phyloP scores from a whole-genome alignment of 2,797 vertebrate species.

The Echeneis naucrates region DNA sequence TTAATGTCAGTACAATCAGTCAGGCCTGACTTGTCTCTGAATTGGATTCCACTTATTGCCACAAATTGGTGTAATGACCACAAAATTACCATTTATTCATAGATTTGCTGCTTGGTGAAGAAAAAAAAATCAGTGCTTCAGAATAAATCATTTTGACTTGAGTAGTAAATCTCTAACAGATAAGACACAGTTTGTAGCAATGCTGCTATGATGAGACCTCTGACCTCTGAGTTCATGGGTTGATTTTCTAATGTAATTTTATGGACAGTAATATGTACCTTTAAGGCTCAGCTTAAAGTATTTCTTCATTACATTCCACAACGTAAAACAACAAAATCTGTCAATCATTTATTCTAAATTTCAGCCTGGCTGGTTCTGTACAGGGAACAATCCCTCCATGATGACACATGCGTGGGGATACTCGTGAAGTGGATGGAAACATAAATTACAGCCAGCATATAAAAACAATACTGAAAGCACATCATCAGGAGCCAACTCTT shows the following conservation, averaged over 20 bases:
- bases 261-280: not conserved
- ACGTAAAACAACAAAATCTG: not conserved
- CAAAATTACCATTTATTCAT: not conserved
- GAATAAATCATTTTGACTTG: not conserved
- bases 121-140: not conserved
- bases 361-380: conserved; percentile 1
- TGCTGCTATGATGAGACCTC: not conserved
- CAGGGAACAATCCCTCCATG: conserved; percentile 36
- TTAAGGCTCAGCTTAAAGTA: not conserved
- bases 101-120: not conserved
- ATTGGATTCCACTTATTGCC: conserved; percentile 15
- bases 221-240: not conserved
- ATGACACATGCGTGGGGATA: conserved; percentile 30
- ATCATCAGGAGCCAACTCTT: conserved; percentile 38
- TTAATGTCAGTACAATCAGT: conserved; percentile 9
- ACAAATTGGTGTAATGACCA: conserved; percentile 1
- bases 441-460: conserved; percentile 65
- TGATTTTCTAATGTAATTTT: conserved; percentile 3
- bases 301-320: conserved; percentile 4
- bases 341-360: not conserved
- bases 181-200: not conserved
- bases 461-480: conserved; percentile 47
- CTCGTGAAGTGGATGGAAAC: conserved; percentile 56
- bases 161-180: not conserved
- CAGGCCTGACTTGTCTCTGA: conserved; percentile 1